phyloP scores from a whole-genome alignment of 2,113 vertebrate genomes.

The Chloropsis hardwickii region DNA sequence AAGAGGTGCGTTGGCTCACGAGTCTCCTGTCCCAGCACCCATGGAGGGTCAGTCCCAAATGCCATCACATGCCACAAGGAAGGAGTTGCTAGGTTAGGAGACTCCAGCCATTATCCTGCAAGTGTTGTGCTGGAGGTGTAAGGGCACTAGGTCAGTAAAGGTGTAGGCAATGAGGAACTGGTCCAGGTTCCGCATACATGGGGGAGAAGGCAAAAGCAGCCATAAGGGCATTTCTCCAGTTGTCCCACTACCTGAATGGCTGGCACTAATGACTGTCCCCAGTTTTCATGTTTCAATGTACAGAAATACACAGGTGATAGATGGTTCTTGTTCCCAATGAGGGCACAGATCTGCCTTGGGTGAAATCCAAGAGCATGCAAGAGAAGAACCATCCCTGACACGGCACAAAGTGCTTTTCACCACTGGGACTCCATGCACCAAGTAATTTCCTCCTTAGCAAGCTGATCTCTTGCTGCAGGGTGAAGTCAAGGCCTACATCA shows the following conservation, averaged over 20 bases:
- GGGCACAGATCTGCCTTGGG: background rate
- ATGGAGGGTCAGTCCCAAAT: background rate
- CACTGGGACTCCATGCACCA: background rate
- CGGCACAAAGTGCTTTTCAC: background rate
- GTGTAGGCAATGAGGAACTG: background rate
- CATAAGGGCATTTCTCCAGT: background rate
- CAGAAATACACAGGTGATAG: background rate
- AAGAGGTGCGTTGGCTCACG: rapidly evolving
- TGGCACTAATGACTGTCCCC: background rate
- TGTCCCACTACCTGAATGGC: background rate
- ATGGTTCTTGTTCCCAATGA: background rate
- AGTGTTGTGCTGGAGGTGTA: background rate
- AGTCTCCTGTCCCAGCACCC: background rate
- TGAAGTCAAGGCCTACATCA: background rate
- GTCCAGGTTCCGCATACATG: background rate
- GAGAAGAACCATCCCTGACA: background rate
- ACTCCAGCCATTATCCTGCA: background rate
- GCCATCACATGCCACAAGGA: background rate
- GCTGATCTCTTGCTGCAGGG: background rate
- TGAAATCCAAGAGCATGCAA: background rate
- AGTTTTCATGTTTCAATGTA: background rate
- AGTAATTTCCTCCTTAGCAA: background rate
- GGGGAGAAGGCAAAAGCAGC: background rate
- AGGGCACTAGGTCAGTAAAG: background rate
- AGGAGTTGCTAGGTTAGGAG: background rate